Evolutionary conservation across 2,797 vertebrate genomes (phyloP), one percentile per base, ranked within the genome.

Genomic region (Myotis pilosus): DNA sequence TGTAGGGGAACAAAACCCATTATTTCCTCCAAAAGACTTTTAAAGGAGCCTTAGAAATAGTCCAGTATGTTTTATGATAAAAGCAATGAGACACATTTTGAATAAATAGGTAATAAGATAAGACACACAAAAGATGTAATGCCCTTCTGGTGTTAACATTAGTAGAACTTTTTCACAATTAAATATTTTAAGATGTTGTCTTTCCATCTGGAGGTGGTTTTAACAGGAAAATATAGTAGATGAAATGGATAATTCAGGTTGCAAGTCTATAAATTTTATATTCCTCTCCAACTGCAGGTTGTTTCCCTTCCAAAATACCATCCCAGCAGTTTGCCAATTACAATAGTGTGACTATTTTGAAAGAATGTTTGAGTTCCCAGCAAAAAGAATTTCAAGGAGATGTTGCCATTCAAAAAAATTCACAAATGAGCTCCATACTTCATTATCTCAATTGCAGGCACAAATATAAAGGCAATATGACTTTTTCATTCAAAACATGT

Each of bases 301-400:
- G 84, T 72, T 94, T 97, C 62, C 60, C 55, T 95, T 82, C 85
- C 89, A 89, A 96, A 95, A 93, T 92, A 82, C 53, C 36, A 12
- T 93, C 16, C 97, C 89, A 71, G 68, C 92, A 82, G 47, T 83
- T 92, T 93, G 91, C 92, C 92, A 92, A 51, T 81, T 66, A 91
- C 94, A 76, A 60, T 93, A 94, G 87, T 62, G 49, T 47, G 89
- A 95, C n/a, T 91, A 57, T 62, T 97, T 81, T 91, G 80, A 91
- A 97, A 97, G 83, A 89, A 93, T 94, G 94, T 68, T 92, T 76
- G 95, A 87, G 89, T 95, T 96, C 95, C 87, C 97, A 96, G 93
- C 75, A 95, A 95, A 97, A 96, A 95, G 92, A 96, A 97, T 94
- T 95, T 97, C 78, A 92, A 88, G 81, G 72, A 92, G 60, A 74